Conservation (phyloP, 2,113 vertebrate species). For the Vulpes lagopus region DNA sequence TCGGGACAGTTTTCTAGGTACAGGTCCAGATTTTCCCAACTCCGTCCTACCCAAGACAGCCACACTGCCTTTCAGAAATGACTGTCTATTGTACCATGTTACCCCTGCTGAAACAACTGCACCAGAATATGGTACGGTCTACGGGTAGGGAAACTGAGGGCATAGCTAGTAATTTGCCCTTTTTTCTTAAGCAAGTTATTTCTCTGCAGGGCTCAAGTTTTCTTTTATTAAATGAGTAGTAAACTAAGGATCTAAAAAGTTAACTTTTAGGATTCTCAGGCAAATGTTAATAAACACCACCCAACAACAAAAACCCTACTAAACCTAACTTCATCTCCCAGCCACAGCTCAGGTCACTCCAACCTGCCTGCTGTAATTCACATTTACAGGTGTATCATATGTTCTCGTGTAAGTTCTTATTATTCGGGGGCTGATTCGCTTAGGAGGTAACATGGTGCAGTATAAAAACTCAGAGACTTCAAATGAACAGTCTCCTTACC, state of each 20-base stretch:
- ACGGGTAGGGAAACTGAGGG: neutral
- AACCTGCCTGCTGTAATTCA: neutral
- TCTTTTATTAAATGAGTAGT: neutral
- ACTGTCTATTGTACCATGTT: neutral
- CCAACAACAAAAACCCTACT: neutral
- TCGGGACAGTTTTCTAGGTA: neutral
- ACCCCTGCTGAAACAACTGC: neutral
- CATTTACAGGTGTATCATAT: neutral
- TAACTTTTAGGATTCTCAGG: slow-evolving; percentile 20
- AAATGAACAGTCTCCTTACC: neutral
- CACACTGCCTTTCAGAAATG: neutral
- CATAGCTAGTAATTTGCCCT: neutral
- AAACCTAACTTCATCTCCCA: neutral
- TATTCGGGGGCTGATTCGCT: neutral
- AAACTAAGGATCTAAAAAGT: neutral
- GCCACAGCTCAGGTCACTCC: neutral
- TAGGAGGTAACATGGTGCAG: neutral
- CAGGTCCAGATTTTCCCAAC: neutral
- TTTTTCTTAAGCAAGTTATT: neutral
- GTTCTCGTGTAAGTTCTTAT: neutral
- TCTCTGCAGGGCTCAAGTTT: neutral
- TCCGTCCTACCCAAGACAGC: neutral
- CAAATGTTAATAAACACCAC: slow-evolving; percentile 27
- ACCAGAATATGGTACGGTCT: neutral
- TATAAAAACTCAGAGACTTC: slow-evolving; percentile 10